phyloP scores from a whole-genome alignment of 2,888 invertebrate genomes.

The Cyclophora albipunctata region DNA sequence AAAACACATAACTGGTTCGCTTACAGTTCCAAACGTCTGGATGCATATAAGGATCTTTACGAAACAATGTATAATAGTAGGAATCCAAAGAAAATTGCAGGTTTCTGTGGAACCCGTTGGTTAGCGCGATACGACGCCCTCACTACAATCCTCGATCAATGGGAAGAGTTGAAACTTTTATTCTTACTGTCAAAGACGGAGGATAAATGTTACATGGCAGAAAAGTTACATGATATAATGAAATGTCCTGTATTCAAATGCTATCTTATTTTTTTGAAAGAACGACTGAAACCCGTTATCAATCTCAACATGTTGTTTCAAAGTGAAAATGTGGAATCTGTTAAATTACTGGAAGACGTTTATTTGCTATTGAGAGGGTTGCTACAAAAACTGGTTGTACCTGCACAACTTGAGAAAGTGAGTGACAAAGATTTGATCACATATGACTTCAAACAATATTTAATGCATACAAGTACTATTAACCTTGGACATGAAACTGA shows the following conservation, averaged over 20 bases:
- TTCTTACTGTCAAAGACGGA: conserved; percentile 21
- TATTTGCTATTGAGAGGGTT: conserved; percentile 20
- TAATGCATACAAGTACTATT: conserved; percentile 23
- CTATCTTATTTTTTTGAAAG: conserved; percentile 19
- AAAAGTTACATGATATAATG: conserved; percentile 22
- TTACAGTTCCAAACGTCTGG: conserved; percentile 20
- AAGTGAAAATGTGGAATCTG: conserved; percentile 21
- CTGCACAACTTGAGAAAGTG: conserved; percentile 22
- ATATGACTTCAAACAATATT: conserved; percentile 23
- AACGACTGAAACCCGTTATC: conserved; percentile 19
- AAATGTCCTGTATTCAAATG: conserved; percentile 12
- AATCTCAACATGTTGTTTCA: conserved; percentile 22
- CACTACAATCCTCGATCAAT: conserved; percentile 23
- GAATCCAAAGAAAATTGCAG: conserved; percentile 17
- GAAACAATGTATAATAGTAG: conserved; percentile 17
- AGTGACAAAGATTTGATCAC: conserved; percentile 15
- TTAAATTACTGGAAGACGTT: conserved; percentile 15
- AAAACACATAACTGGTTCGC: conserved; percentile 26
- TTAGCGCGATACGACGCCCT: conserved; percentile 18
- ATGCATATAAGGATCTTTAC: conserved; percentile 19
- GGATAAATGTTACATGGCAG: conserved; percentile 23
- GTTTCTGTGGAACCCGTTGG: conserved; percentile 23
- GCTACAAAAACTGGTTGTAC: conserved; percentile 22
- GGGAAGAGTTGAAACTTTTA: conserved; percentile 27
- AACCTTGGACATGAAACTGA: conserved; percentile 27